Evolutionary conservation across 1,140 invertebrate species (phyloP), one percentile per base, ranked within the genome.

Genomic region (Papilio polytes): DNA sequence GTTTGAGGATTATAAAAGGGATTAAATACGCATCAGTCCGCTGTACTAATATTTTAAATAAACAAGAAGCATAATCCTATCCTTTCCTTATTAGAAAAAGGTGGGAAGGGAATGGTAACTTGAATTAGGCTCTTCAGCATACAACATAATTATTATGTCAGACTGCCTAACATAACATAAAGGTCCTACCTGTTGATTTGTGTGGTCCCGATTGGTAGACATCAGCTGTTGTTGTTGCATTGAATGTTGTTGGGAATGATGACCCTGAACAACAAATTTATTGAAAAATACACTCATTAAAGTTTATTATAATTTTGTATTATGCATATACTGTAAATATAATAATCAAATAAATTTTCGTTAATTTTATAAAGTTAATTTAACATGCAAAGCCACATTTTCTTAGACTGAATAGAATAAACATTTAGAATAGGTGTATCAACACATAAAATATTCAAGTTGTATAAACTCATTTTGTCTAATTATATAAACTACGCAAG

Each of bases 161-260:
- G n/a, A n/a, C n/a, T n/a, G n/a, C n/a, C 59, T 26, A 26, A 63
- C 0, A 20, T 63, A 26, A 63, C 1, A 26, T 26, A 63, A 26
- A 59, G 56, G 76, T 89, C 83, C 80, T 85, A 95, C 94, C 92
- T 95, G 94, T 84, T 95, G 94, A 80, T 94, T 94, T 12, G 88
- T 80, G 41, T 94, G 92, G 46, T 95, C 92, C 9, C 94, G 85
- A 1, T 91, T 76, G 26, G 90, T 83, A 4, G 91, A 82, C 89
- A 94, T 90, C 15, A 94, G 83, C 76, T 95, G 94, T 63, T 95
- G 94, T 82, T 95, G 94, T 81, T 95, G 94, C 85, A 95, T 87
- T 77, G 94, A 82, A 80, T 91, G 91, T 81, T 94, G 89, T 26
- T 89, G 91, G 53, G 92, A 90, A 83, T 94, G 93, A 84, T 95